A percentile compares a stretch with the other conserved stretches of the same genome.
These are phyloP conservation scores for Philereme transversata DNA, from an alignment of 2,888 invertebrate genomes.

Conservation along the genomic window DNA sequence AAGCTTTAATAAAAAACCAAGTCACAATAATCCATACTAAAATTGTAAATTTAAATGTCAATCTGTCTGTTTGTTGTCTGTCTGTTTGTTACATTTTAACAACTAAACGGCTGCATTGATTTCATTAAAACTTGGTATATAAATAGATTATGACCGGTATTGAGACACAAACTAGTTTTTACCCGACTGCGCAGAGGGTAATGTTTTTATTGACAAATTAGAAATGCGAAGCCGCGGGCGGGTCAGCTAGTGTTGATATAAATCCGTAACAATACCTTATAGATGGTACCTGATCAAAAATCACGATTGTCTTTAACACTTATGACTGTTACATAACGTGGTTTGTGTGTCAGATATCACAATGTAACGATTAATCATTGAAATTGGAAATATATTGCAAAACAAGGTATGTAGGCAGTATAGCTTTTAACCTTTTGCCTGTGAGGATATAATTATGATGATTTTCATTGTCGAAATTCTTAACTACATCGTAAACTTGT, in stretches of 20 bases:
- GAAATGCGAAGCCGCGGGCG: too few relatives aligned
- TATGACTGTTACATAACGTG: constrained; percentile 20
- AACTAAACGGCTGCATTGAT: too few relatives aligned
- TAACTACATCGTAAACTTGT: constrained; percentile 11
- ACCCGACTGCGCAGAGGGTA: too few relatives aligned
- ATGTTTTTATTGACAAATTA: too few relatives aligned
- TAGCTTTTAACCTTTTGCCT: constrained; percentile 33
- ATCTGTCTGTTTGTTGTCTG: too few relatives aligned
- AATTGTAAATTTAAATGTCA: too few relatives aligned
- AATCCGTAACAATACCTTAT: constrained; percentile 1
- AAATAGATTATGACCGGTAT: too few relatives aligned
- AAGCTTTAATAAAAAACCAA: too few relatives aligned
- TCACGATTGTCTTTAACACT: constrained; percentile 32
- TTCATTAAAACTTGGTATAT: too few relatives aligned
- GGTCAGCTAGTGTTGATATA: not conserved
- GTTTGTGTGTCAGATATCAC: constrained; percentile 46
- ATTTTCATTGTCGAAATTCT: constrained; percentile 27
- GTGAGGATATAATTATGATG: constrained; percentile 34
- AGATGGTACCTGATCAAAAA: constrained; percentile 12
- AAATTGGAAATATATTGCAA: constrained; percentile 45
- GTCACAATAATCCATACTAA: too few relatives aligned
- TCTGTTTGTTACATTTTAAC: too few relatives aligned
- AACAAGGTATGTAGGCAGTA: constrained; percentile 32
- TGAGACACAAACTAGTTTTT: too few relatives aligned
- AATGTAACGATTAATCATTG: constrained; percentile 52